Conservation (phyloP, 2,113 vertebrate genomes). For the Scomber colias region DNA sequence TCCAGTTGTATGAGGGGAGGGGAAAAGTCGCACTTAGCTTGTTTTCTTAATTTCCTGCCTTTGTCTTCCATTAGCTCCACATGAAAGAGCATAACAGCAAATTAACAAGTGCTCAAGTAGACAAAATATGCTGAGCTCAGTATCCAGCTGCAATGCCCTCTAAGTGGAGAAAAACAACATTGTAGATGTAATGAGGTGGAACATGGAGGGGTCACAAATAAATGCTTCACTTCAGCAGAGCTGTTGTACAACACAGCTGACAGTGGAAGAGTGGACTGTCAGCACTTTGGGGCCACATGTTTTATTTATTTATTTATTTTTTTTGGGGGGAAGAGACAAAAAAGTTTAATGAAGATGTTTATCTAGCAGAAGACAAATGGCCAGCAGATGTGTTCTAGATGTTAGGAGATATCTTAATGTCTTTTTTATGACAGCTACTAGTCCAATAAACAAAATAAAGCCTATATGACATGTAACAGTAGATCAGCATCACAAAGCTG, state of each 20-base stretch:
- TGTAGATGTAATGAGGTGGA: conserved; percentile 79
- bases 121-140: conserved; percentile 68
- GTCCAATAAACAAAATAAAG: too few species aligned
- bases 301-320: conserved; percentile 10
- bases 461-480: neutral
- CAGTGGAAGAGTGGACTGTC: conserved; percentile 65
- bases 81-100: conserved; percentile 62
- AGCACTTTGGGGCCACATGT: conserved; percentile 71
- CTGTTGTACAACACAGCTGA: conserved; percentile 72
- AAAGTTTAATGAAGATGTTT: conserved; percentile 51
- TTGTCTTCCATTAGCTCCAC: conserved; percentile 53
- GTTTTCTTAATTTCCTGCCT: conserved; percentile 37
- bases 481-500: neutral
- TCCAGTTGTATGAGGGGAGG: too few species aligned
- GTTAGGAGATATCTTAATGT: conserved; percentile 2
- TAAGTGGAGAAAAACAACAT: conserved; percentile 68
- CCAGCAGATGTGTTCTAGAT: conserved; percentile 57
- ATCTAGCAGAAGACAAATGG: conserved; percentile 65
- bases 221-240: conserved; percentile 71
- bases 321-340: conserved; percentile 16
- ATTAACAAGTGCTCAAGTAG: conserved; percentile 67
- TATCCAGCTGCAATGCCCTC: conserved; percentile 74
- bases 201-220: conserved; percentile 73
- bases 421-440: conserved; percentile 24
- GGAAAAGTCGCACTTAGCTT: neutral